phyloP scores from a whole-genome alignment of 2,797 vertebrate genomes.

The Sibirionetta formosa region DNA sequence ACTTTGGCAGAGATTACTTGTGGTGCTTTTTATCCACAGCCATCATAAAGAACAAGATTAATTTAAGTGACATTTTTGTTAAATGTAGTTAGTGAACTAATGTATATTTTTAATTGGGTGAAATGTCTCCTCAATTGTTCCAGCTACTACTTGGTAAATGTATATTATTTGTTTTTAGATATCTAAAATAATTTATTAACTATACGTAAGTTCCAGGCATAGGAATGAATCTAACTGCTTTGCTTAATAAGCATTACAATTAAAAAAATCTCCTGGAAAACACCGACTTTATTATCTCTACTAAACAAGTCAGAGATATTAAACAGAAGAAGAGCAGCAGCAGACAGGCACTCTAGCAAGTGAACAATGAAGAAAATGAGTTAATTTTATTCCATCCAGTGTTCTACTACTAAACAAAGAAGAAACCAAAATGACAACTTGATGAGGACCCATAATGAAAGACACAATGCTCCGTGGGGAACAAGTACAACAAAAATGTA shows the following conservation, averaged over 20 bases:
- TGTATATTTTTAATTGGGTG: background rate
- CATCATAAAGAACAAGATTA: background rate
- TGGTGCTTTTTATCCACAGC: background rate
- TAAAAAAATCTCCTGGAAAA: background rate
- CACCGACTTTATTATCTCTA: background rate
- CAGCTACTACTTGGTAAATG: background rate
- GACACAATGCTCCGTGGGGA: conserved; percentile 14
- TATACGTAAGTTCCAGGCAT: background rate
- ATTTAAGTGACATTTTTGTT: background rate
- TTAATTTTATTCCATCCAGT: conserved; percentile 23
- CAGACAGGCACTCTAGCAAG: conserved; percentile 4
- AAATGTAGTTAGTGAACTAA: background rate
- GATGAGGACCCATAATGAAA: background rate
- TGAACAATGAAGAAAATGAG: background rate
- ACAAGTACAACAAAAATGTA: conserved; percentile 42
- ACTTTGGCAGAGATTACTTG: background rate
- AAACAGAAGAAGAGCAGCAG: background rate
- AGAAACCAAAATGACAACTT: background rate
- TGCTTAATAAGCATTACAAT: background rate
- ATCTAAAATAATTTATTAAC: conserved; percentile 3
- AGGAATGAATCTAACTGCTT: background rate
- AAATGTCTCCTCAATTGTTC: background rate
- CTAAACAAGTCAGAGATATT: background rate
- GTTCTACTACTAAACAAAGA: background rate
- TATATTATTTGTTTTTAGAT: conserved; percentile 7